Evolutionary conservation across 2,113 vertebrate species (phyloP).

Genomic region (Cyprinus carpio): DNA sequence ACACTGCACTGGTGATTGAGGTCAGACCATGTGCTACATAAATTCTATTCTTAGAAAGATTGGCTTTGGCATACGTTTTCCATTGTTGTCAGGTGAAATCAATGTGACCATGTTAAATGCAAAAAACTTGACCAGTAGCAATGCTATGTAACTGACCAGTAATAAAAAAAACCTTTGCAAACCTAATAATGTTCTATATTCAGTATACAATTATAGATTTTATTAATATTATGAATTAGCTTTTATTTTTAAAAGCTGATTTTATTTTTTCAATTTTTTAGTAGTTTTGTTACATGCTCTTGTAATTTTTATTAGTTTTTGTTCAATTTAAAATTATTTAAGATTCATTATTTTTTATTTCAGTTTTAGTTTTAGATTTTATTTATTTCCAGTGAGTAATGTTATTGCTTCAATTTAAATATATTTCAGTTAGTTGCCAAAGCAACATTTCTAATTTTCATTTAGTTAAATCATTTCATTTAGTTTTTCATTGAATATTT

Average conservation of each 20-base stretch:
- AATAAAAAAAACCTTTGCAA: too few species aligned
- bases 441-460: too few species aligned
- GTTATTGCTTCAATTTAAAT: too few species aligned
- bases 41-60: constrained; percentile 37
- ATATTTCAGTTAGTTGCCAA: too few species aligned
- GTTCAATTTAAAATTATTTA: background rate
- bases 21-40: constrained; percentile 1
- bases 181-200: too few species aligned
- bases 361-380: too few species aligned
- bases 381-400: too few species aligned
- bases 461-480: too few species aligned
- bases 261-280: background rate
- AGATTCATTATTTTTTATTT: too few species aligned
- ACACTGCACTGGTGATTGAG: background rate
- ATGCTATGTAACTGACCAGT: background rate
- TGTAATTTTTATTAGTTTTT: background rate
- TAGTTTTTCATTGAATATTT: too few species aligned
- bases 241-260: background rate
- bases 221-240: background rate
- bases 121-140: background rate
- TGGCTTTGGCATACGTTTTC: background rate
- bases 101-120: background rate
- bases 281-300: background rate
- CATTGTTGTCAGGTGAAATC: background rate
- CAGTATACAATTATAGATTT: too few species aligned